Evolutionary conservation across 2,797 vertebrate species (phyloP).

Genomic region (Mionectes olivaceus): DNA sequence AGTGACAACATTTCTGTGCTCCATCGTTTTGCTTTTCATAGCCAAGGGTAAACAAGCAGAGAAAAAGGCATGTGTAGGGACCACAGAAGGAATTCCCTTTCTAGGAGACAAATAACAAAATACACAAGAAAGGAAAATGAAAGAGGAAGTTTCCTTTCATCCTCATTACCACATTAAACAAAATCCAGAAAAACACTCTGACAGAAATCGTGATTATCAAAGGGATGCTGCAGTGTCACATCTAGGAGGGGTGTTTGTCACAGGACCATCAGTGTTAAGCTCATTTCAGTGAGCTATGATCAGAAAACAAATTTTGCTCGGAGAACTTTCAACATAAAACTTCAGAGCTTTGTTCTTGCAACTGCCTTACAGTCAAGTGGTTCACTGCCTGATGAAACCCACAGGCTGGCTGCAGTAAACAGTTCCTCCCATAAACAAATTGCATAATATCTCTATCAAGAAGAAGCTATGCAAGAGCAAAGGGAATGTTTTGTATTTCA

Average conservation of each 20-base stretch:
- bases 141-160: not conserved
- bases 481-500: not conserved
- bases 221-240: not conserved
- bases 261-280: not conserved
- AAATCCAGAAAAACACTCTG: not conserved
- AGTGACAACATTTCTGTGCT: not conserved
- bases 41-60: not conserved
- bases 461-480: not conserved
- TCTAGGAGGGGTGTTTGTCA: not conserved
- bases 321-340: not conserved
- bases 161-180: not conserved
- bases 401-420: not conserved
- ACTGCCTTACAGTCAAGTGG: not conserved
- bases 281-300: not conserved
- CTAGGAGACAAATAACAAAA: not conserved
- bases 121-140: not conserved
- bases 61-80: not conserved
- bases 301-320: not conserved
- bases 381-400: not conserved
- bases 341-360: not conserved
- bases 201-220: not conserved
- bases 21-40: not conserved
- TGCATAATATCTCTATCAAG: not conserved
- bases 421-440: slow-evolving; percentile 1
- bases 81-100: not conserved